Conservation (phyloP, 2,888 invertebrate genomes). For the Hermodice carunculata region DNA sequence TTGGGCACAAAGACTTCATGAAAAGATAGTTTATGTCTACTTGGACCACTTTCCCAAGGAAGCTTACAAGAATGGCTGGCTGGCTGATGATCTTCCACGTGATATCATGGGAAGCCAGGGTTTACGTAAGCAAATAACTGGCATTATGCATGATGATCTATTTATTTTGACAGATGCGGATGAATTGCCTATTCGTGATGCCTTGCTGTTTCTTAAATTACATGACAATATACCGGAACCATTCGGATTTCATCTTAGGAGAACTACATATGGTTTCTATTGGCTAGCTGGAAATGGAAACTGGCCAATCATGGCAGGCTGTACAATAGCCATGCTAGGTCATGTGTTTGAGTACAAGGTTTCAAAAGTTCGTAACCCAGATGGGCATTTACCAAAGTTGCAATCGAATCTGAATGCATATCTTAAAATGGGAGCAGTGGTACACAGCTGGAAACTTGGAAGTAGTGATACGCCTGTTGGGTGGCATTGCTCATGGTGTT, state of each 20-base stretch:
- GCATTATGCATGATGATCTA: conserved; percentile 15
- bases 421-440: not conserved
- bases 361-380: not conserved
- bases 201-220: conserved; percentile 15
- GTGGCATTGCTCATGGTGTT: conserved; percentile 26
- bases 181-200: conserved; percentile 13
- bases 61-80: conserved; percentile 16
- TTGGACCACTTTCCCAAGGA: conserved; percentile 15
- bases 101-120: conserved; percentile 15
- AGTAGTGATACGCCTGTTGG: not conserved
- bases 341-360: conserved; percentile 9
- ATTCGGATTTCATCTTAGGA: conserved; percentile 8
- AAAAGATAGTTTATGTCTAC: conserved; percentile 14
- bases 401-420: not conserved
- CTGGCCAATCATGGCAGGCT: not conserved
- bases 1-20: not conserved
- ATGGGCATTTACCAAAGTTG: not conserved
- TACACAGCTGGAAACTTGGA: conserved; percentile 1
- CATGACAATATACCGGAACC: conserved; percentile 17
- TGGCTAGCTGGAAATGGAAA: not conserved
- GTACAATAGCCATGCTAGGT: conserved; percentile 5
- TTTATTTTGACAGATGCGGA: conserved; percentile 17
- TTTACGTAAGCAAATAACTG: conserved; percentile 5
- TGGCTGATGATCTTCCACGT: conserved; percentile 4
- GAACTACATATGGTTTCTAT: conserved; percentile 15